Evolutionary conservation across 2,113 vertebrate species (phyloP), one percentile per base, ranked within the genome.

Genomic region (Halcyon malimbica): DNA sequence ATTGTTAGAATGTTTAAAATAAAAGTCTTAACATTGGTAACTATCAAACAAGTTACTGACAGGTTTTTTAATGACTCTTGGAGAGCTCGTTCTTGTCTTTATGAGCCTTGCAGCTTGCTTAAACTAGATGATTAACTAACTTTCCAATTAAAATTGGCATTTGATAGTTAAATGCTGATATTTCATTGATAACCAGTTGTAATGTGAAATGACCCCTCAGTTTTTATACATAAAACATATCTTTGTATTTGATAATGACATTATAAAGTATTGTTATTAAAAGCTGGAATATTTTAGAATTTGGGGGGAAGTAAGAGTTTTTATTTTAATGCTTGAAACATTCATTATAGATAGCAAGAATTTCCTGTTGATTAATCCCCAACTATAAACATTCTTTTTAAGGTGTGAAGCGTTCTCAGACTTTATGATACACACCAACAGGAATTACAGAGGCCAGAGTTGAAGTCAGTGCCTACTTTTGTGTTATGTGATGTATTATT

Each of bases 21-120:
- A 20, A 63, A 63, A 56, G 2, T 44, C 62, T 70, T 77, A 74
- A 73, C 5, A 23, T 68, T 0, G 0, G 4, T 33, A 54, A 48
- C 19, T 48, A 39, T 76, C 0, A 0, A 56, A 18, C 59, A 79
- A 77, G 4, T 62, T 89, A 37, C 8, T 67, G 31, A 23, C 5
- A 9, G 0, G 19, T 26, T 16, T 14, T 23, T 76, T 60, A 14
- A 57, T 57, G 20, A 42, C 7, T 28, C 18, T 63, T 39, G 16
- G 13, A 80, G 59, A 54, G 8, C 13, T 95, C 10, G 51, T 79
- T 75, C 46, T 64, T 59, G 37, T 65, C 16, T 64, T 67, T 68
- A 50, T 59, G 53, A 89, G 16, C 33, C 28, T 94, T 29, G 15
- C 33, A 91, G 29, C 19, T 59, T 81, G 16, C 65, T 89, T 77